Conservation (phyloP, 2,113 vertebrate genomes). For the Corvus hawaiiensis region DNA sequence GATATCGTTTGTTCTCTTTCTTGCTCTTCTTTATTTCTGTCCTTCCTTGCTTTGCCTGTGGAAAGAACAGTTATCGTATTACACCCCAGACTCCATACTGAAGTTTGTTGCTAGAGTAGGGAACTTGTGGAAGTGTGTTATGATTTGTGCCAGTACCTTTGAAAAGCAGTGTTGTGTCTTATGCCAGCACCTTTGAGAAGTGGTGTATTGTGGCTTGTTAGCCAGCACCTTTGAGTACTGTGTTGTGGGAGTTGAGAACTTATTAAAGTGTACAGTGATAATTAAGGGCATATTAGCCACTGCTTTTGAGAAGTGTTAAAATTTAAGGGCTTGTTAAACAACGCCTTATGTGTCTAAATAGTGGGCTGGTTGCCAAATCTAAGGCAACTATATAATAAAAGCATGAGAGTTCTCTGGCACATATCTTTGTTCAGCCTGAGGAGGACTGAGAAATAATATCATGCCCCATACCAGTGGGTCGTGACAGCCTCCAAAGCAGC, state of each 20-base stretch:
- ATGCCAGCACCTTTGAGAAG: not conserved
- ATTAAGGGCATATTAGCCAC: not conserved
- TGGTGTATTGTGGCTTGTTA: not conserved
- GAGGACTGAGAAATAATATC: not conserved
- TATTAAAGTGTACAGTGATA: not conserved
- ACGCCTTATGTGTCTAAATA: not conserved
- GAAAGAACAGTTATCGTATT: not conserved
- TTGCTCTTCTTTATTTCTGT: not conserved
- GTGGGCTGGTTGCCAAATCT: not conserved
- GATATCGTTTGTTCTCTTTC: not conserved
- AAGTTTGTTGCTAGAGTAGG: not conserved
- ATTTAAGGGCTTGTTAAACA: not conserved
- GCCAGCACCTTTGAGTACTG: not conserved
- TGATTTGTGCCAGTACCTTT: not conserved
- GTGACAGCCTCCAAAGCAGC: not conserved
- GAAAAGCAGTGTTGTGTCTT: not conserved
- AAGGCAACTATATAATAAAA: not conserved
- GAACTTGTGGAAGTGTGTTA: not conserved
- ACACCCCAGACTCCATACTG: not conserved
- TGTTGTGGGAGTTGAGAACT: not conserved
- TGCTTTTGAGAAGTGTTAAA: not conserved
- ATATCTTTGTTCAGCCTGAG: not conserved
- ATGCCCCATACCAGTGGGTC: not conserved
- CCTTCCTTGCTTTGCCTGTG: not conserved
- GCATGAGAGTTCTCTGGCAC: not conserved